These are phyloP conservation scores for Mus minutoides DNA, from an alignment of 2,797 vertebrate genomes.

Conservation along the genomic window DNA sequence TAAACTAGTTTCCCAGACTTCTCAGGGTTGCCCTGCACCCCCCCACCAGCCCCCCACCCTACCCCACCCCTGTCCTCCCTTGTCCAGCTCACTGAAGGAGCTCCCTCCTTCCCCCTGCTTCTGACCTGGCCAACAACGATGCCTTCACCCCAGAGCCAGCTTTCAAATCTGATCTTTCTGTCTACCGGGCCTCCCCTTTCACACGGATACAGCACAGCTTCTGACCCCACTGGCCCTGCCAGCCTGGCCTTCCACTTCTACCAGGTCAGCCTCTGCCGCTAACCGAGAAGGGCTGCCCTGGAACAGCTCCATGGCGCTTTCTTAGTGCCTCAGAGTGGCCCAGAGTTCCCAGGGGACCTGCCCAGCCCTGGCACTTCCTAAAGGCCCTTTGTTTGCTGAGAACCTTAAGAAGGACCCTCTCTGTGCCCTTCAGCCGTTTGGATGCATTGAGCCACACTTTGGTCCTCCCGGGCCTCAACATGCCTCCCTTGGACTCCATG, in stretches of 20 bases:
- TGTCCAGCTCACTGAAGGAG: accelerated
- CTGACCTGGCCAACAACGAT: background rate
- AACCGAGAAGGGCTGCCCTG: background rate
- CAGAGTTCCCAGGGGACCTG: background rate
- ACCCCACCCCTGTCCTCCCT: background rate
- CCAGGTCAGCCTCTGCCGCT: background rate
- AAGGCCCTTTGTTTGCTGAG: background rate
- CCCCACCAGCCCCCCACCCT: accelerated
- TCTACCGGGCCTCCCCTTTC: background rate
- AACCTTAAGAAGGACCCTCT: background rate
- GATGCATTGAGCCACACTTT: background rate
- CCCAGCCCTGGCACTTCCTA: background rate
- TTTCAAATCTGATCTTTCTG: background rate
- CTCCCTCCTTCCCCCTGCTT: background rate
- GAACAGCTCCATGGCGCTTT: background rate
- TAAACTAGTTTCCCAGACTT: accelerated
- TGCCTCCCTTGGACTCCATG: background rate
- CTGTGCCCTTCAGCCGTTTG: background rate
- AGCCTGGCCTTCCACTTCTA: background rate
- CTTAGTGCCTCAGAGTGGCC: background rate
- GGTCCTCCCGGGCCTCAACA: background rate
- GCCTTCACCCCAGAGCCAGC: accelerated
- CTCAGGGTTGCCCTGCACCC: accelerated
- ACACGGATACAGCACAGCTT: background rate
- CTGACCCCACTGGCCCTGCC: background rate